These are phyloP conservation scores for Petrocephalus zakoni DNA, from an alignment of 2,113 vertebrate species.

Conservation along the genomic window DNA sequence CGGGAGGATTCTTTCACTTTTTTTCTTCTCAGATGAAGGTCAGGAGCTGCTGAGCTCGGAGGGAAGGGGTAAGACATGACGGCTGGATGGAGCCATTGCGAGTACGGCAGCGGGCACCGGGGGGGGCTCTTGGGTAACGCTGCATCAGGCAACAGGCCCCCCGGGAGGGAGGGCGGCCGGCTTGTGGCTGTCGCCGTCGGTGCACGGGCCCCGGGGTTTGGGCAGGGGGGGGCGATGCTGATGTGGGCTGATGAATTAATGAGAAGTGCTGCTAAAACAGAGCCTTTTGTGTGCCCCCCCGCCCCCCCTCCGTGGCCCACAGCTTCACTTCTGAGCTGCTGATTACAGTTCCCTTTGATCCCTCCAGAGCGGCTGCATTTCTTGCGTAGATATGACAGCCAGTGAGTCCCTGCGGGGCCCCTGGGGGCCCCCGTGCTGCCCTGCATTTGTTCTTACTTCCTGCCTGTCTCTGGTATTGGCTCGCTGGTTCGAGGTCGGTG, in stretches of 20 bases:
- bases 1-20: not conserved
- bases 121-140: constrained; percentile 16
- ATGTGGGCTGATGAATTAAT: constrained; percentile 51
- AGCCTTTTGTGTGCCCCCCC: constrained; percentile 32
- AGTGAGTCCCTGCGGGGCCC: not conserved
- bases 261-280: constrained; percentile 40
- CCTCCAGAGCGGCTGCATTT: not conserved
- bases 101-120: not conserved
- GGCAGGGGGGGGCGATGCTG: constrained; percentile 10
- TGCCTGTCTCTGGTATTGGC: not conserved
- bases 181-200: not conserved
- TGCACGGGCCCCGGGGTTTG: not conserved
- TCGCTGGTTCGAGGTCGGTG: not conserved
- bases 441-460: not conserved
- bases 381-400: not conserved
- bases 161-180: not conserved
- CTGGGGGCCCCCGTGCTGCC: not conserved
- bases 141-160: not conserved
- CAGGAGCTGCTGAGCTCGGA: not conserved
- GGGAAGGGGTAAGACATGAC: not conserved
- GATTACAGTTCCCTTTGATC: not conserved
- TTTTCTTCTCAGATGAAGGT: not conserved
- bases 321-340: not conserved
- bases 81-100: not conserved
- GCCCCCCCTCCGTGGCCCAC: not conserved